phyloP scores from a whole-genome alignment of 2,888 invertebrate genomes.

The Aquatica leii region DNA sequence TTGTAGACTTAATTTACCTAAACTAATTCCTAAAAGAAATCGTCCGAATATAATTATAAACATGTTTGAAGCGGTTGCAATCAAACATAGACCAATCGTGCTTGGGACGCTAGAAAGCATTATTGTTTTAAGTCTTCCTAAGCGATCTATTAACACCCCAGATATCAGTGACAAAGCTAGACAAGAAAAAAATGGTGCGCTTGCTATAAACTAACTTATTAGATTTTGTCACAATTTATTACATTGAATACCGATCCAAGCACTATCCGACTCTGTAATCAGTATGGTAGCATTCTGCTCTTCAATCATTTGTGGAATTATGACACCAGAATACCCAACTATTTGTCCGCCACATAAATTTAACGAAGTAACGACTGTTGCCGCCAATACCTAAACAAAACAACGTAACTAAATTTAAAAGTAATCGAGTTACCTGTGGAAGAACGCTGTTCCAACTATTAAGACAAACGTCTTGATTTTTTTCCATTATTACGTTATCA shows the following conservation, averaged over 20 bases:
- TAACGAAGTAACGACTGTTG: too few relatives aligned
- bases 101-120: slow-evolving; percentile 64
- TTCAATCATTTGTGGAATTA: slow-evolving; percentile 63
- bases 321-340: slow-evolving; percentile 66
- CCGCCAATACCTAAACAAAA: too few relatives aligned
- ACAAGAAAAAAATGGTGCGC: too few relatives aligned
- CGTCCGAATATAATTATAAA: slow-evolving; percentile 63
- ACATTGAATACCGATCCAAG: slow-evolving; percentile 68
- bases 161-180: slow-evolving; percentile 58
- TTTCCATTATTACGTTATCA: too few relatives aligned
- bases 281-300: slow-evolving; percentile 45
- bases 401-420: too few relatives aligned
- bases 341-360: too few relatives aligned
- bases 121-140: slow-evolving; percentile 64
- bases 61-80: slow-evolving; percentile 62
- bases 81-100: slow-evolving; percentile 63
- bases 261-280: slow-evolving; percentile 58
- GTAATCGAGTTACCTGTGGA: too few relatives aligned
- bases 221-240: too few relatives aligned
- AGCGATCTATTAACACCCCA: slow-evolving; percentile 65
- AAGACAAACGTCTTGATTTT: too few relatives aligned
- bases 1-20: slow-evolving; percentile 51
- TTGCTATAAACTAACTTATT: slow-evolving; percentile 66
- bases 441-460: too few relatives aligned
- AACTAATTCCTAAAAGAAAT: slow-evolving; percentile 63